Percentiles rank a stretch among this genome's conserved stretches.
These are phyloP conservation scores for Sebastolobus altivelis DNA, from an alignment of 2,797 vertebrate species.

Conservation along the genomic window DNA sequence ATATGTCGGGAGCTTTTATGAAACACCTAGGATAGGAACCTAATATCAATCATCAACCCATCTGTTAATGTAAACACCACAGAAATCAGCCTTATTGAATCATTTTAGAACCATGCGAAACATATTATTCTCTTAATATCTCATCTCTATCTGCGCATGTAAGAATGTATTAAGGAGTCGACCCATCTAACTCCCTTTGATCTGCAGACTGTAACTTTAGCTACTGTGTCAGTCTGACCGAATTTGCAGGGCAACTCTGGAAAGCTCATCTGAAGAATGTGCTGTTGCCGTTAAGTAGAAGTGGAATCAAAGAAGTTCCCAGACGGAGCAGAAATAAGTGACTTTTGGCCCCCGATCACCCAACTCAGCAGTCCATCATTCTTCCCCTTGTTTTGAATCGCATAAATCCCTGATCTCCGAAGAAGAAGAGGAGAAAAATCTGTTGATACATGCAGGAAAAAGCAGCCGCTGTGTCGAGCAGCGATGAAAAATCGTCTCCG, in stretches of 20 bases:
- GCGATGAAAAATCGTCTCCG: slow-evolving; percentile 36
- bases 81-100: not conserved
- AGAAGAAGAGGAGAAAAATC: slow-evolving; percentile 20
- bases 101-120: not conserved
- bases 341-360: slow-evolving; percentile 27
- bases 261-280: slow-evolving; percentile 57
- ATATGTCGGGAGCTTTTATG: slow-evolving; percentile 58
- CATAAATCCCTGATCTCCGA: slow-evolving; percentile 29
- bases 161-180: slow-evolving; percentile 34
- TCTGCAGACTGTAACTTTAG: slow-evolving; percentile 50
- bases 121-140: not conserved
- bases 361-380: slow-evolving; percentile 26
- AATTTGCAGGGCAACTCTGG: slow-evolving; percentile 23
- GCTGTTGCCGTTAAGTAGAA: slow-evolving; percentile 9
- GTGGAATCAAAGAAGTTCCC: slow-evolving; percentile 39
- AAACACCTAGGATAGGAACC: slow-evolving; percentile 57
- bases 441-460: slow-evolving; percentile 33
- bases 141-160: slow-evolving; percentile 19
- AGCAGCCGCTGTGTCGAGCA: slow-evolving; percentile 24
- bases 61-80: slow-evolving; percentile 17
- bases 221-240: slow-evolving; percentile 68
- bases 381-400: slow-evolving; percentile 47
- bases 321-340: slow-evolving; percentile 18
- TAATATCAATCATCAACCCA: not conserved
- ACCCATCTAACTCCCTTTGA: slow-evolving; percentile 53